Percentiles rank a stretch among this genome's conserved stretches.
Conservation (phyloP, 2,888 invertebrate species). For the Pachymerium ferrugineum region DNA sequence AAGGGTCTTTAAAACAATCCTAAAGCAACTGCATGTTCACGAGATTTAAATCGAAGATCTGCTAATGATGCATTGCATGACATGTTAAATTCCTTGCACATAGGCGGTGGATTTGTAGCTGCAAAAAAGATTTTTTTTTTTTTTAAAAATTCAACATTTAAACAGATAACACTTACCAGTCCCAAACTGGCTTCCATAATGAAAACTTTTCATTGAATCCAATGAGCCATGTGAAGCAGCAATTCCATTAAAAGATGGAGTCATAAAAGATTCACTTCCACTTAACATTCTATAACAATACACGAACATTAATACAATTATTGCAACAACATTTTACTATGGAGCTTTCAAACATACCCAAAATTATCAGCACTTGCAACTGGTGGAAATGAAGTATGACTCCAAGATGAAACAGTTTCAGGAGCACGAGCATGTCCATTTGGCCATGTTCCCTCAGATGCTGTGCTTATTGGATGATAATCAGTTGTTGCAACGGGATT, state of each 20-base stretch:
- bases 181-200: neutral
- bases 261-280: neutral
- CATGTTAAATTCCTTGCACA: slow-evolving; percentile 36
- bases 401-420: neutral
- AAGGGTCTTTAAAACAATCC: slow-evolving; percentile 31
- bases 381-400: neutral
- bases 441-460: neutral
- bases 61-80: slow-evolving; percentile 35
- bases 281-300: neutral
- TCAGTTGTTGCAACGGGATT: neutral
- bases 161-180: neutral
- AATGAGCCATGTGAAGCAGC: neutral
- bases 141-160: neutral
- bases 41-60: slow-evolving; percentile 35
- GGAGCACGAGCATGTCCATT: neutral
- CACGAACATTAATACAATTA: neutral
- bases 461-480: neutral
- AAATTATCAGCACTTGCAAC: neutral
- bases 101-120: neutral
- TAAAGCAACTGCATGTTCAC: slow-evolving; percentile 35
- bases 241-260: neutral
- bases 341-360: neutral
- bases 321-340: neutral
- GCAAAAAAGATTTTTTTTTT: neutral
- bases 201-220: neutral